These are phyloP conservation scores for Zelleria hepariella DNA, from an alignment of 2,888 invertebrate species.

Conservation along the genomic window DNA sequence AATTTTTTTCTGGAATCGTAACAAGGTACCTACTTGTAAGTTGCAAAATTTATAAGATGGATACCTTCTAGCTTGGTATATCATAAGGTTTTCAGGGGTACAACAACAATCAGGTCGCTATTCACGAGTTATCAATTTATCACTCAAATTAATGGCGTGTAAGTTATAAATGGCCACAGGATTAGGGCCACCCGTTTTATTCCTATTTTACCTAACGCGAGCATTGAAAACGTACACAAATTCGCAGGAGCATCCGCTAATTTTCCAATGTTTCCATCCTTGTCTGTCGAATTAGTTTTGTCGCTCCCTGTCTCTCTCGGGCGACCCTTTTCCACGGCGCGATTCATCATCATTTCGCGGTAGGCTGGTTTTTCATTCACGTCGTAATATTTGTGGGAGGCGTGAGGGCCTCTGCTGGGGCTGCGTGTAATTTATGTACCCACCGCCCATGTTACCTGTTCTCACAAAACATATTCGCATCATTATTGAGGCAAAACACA, in stretches of 20 bases:
- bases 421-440: not conserved
- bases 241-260: conserved; percentile 66
- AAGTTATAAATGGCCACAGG: conserved; percentile 69
- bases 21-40: too few species aligned
- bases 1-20: too few species aligned
- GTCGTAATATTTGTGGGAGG: not conserved
- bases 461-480: not conserved
- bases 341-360: conserved; percentile 73
- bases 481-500: too few species aligned
- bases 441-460: not conserved
- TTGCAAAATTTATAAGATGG: too few species aligned
- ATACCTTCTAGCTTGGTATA: too few species aligned
- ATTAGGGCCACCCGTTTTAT: conserved; percentile 69
- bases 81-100: conserved; percentile 12
- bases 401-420: conserved; percentile 10
- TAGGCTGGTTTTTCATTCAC: conserved; percentile 68
- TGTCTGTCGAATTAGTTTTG: conserved; percentile 26
- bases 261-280: conserved; percentile 46
- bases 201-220: conserved; percentile 69
- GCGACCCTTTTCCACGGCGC: conserved; percentile 53
- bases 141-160: conserved; percentile 71
- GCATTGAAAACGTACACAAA: conserved; percentile 72
- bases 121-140: conserved; percentile 49
- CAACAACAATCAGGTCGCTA: conserved; percentile 49
- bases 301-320: conserved; percentile 36